Evolutionary conservation across 1,140 invertebrate genomes (phyloP).

Genomic region (Bombus superbus): DNA sequence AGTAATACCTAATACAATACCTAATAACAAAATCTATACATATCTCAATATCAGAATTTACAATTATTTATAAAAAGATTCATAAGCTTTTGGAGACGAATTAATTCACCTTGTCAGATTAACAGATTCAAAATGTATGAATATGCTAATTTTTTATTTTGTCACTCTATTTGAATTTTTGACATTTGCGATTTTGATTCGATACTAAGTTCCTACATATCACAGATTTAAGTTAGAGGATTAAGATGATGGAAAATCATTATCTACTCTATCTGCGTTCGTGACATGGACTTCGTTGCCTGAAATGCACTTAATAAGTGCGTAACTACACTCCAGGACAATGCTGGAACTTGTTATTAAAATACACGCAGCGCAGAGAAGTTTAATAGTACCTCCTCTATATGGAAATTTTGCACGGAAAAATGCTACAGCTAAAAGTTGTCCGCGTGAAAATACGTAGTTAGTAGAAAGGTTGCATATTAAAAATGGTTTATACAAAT

Average conservation of each 20-base stretch:
- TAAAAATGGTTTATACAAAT: background rate
- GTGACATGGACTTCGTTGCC: background rate
- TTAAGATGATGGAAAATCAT: background rate
- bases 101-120: no score
- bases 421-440: slow-evolving; percentile 7
- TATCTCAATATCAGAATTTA: no score
- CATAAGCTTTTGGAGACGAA: accelerated
- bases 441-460: background rate
- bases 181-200: no score
- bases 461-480: background rate
- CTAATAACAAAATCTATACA: no score
- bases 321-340: background rate
- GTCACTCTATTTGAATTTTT: no score
- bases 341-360: slow-evolving; percentile 43
- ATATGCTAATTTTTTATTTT: no score
- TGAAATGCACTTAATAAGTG: slow-evolving; percentile 18
- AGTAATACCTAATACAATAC: no score
- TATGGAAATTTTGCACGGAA: slow-evolving; percentile 15
- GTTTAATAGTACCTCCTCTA: slow-evolving; percentile 37
- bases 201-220: no score
- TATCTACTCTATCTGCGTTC: background rate
- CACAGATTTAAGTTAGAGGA: background rate
- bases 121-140: no score
- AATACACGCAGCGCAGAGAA: slow-evolving; percentile 36
- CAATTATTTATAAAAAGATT: no score